These are phyloP conservation scores for Dasyornis broadbenti DNA, from an alignment of 2,113 vertebrate genomes.

Conservation along the genomic window DNA sequence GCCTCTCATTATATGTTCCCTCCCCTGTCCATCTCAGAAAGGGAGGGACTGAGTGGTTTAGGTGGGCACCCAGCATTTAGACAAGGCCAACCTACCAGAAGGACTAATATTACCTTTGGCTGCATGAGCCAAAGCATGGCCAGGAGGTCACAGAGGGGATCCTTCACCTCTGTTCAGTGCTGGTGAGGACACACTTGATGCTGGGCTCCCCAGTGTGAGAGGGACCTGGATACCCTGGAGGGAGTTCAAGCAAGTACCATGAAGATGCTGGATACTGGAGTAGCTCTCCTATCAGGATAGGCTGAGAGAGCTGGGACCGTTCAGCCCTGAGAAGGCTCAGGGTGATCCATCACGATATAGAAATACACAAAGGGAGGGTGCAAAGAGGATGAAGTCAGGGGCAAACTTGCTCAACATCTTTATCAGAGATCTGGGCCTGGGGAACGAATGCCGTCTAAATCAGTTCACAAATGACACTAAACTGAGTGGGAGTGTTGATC, in stretches of 20 bases:
- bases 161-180: no score
- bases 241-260: not conserved
- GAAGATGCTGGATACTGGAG: not conserved
- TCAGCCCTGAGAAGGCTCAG: not conserved
- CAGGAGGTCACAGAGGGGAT: not conserved
- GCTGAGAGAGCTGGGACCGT: not conserved
- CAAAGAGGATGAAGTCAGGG: not conserved
- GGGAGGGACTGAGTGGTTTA: not conserved
- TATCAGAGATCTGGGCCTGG: not conserved
- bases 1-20: not conserved
- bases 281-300: not conserved
- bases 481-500: not conserved
- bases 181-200: not conserved
- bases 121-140: not conserved
- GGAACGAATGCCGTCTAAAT: not conserved
- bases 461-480: not conserved
- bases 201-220: not conserved
- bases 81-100: not conserved
- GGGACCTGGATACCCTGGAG: not conserved
- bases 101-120: not conserved
- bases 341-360: not conserved
- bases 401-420: not conserved
- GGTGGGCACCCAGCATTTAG: rapidly evolving
- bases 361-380: not conserved
- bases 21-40: not conserved